phyloP scores from a whole-genome alignment of 1,140 invertebrate species.

The Leptestheria dahalacensis region DNA sequence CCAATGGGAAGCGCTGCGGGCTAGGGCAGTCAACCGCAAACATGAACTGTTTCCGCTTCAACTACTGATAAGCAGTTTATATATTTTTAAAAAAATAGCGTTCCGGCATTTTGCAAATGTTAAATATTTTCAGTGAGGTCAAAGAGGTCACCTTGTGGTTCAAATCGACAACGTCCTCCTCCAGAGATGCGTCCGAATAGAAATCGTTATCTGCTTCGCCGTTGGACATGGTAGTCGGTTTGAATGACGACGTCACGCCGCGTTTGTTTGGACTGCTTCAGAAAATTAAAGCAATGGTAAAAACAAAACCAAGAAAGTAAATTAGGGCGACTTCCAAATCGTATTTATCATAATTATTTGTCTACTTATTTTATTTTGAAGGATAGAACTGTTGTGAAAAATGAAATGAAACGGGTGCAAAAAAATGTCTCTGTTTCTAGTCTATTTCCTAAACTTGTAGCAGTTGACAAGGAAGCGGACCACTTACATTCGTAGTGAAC shows the following conservation, averaged over 20 bases:
- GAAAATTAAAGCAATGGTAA: background rate
- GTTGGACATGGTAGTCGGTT: slow-evolving; percentile 69
- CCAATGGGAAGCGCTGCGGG: background rate
- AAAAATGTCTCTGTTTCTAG: no score
- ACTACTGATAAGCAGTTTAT: background rate
- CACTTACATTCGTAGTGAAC: slow-evolving; percentile 59
- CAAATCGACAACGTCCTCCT: slow-evolving; percentile 78
- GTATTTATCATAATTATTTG: no score
- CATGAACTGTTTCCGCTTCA: background rate
- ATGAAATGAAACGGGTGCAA: no score
- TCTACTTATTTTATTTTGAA: no score
- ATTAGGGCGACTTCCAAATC: no score
- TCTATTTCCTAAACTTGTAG: no score
- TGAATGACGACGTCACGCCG: slow-evolving; percentile 25
- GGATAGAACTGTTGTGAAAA: no score
- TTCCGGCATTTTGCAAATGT: background rate
- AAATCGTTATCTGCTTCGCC: slow-evolving; percentile 76
- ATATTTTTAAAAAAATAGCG: background rate
- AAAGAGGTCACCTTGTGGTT: slow-evolving; percentile 59
- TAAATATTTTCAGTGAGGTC: background rate
- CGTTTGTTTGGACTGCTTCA: background rate
- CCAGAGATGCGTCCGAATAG: slow-evolving; percentile 76
- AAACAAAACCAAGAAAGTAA: no score
- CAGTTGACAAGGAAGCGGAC: background rate
- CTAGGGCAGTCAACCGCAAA: background rate